A percentile compares a stretch with the other conserved stretches of the same genome.
These are phyloP conservation scores for Melanerpes formicivorus DNA, from an alignment of 2,113 vertebrate species.

Conservation along the genomic window DNA sequence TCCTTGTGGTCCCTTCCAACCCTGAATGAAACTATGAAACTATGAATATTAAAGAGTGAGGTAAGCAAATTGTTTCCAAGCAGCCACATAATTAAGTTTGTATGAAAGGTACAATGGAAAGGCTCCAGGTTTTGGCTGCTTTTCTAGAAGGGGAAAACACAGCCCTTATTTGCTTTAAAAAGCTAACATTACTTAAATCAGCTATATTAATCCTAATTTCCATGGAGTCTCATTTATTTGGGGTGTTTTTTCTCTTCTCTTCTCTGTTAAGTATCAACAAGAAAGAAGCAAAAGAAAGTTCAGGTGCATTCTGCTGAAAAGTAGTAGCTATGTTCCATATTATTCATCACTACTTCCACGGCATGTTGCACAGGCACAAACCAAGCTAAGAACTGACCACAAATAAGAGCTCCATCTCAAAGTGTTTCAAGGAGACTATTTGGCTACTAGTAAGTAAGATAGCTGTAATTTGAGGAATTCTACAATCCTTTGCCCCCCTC, in stretches of 20 bases:
- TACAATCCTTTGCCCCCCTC: too few relatives aligned
- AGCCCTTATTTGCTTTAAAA: conserved; percentile 55
- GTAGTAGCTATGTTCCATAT: background rate
- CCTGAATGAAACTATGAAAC: too few relatives aligned
- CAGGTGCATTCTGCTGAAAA: conserved; percentile 23
- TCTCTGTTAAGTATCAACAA: conserved; percentile 34
- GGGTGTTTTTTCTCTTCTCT: background rate
- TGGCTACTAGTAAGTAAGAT: background rate
- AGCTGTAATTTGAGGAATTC: background rate
- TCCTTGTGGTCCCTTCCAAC: too few relatives aligned
- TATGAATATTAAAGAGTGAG: background rate
- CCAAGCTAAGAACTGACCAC: conserved; percentile 56
- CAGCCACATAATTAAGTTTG: conserved; percentile 49
- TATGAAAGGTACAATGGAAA: conserved; percentile 35
- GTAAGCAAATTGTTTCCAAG: conserved; percentile 10
- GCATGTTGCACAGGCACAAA: conserved; percentile 46
- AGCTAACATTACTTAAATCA: conserved; percentile 70
- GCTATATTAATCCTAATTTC: conserved; percentile 58
- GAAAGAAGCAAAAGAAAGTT: conserved; percentile 1
- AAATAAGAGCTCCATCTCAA: background rate
- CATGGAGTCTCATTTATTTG: conserved; percentile 9
- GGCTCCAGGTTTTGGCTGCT: conserved; percentile 51
- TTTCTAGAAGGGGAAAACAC: conserved; percentile 53
- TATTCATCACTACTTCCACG: background rate
- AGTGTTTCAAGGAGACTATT: background rate